A percentile compares a stretch with the other conserved stretches of the same genome.
Evolutionary conservation across 64 coral and sea anemone species (phyloP).

Genomic region (Montipora sp.): DNA sequence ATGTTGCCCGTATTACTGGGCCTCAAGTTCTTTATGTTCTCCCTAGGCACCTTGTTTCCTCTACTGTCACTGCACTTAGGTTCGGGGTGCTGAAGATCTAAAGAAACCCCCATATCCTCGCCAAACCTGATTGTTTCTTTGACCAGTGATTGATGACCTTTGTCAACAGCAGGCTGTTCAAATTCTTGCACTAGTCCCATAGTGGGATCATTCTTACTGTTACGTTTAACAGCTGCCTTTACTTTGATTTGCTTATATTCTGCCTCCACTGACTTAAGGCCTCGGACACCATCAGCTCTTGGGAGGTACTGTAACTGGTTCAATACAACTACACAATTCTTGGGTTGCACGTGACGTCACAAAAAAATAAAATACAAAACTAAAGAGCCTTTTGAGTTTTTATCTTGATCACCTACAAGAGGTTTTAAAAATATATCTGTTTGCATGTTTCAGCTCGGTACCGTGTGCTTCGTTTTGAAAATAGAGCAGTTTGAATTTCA

Average conservation of each 20-base stretch:
- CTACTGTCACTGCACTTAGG: background rate
- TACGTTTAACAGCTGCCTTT: no score
- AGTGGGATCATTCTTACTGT: slow-evolving; percentile 15
- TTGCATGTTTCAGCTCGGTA: no score
- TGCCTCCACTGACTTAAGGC: background rate
- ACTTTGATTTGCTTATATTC: slow-evolving; percentile 8
- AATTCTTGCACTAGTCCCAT: slow-evolving; percentile 24
- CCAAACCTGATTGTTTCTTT: slow-evolving; percentile 28
- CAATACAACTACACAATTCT: background rate
- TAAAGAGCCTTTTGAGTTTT: no score
- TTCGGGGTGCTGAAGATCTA: background rate
- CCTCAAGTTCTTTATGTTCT: slow-evolving; percentile 8
- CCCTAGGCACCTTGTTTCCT: background rate
- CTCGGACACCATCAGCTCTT: background rate
- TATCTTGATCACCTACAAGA: no score
- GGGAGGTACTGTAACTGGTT: slow-evolving; percentile 42
- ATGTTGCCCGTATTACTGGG: no score
- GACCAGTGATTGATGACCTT: slow-evolving; percentile 20
- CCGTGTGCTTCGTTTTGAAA: no score
- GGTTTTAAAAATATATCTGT: no score
- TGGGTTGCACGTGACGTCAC: no score
- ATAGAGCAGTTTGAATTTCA: no score
- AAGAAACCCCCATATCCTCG: slow-evolving; percentile 14
- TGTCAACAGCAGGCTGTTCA: slow-evolving; percentile 15
- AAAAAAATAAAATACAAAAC: no score